phyloP scores from a whole-genome alignment of 2,113 vertebrate species.

The Scolopax mira region DNA sequence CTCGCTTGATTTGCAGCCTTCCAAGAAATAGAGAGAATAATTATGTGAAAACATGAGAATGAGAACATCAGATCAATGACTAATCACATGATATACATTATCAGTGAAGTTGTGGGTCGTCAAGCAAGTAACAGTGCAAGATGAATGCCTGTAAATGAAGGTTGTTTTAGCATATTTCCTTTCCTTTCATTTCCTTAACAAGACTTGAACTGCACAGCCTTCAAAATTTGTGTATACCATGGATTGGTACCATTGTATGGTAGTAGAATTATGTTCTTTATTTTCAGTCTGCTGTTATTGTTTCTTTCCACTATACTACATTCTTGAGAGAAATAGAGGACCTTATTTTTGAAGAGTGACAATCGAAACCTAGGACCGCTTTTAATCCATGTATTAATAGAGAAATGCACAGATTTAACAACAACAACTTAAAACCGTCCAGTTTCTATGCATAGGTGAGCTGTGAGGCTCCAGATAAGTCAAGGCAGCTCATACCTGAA shows the following conservation, averaged over 20 bases:
- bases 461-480: background rate
- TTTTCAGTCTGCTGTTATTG: background rate
- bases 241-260: background rate
- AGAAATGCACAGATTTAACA: background rate
- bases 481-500: background rate
- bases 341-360: background rate
- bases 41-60: background rate
- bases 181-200: background rate
- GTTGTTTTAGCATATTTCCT: background rate
- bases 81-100: background rate
- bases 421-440: background rate
- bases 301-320: background rate
- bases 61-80: background rate
- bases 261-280: background rate
- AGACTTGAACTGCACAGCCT: background rate
- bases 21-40: background rate
- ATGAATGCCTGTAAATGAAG: background rate
- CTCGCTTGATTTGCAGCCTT: background rate
- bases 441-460: background rate
- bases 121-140: background rate
- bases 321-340: background rate
- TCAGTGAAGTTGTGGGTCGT: background rate
- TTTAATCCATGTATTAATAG: background rate
- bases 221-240: background rate
- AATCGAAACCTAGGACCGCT: background rate